phyloP scores from a whole-genome alignment of 2,888 invertebrate genomes.

The Drosophila nr. fundita region DNA sequence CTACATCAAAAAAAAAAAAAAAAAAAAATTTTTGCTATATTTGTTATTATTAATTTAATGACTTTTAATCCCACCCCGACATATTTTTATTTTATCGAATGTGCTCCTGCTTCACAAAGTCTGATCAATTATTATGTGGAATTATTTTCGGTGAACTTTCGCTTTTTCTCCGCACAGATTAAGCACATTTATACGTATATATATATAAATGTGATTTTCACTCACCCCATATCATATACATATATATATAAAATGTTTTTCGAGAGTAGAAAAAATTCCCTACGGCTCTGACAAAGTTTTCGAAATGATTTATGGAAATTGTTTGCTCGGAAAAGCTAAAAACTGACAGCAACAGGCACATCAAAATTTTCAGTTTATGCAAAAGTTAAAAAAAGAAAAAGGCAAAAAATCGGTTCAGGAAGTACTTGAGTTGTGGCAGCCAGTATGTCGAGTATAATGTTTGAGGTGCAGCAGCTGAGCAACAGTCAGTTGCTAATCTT shows the following conservation, averaged over 20 bases:
- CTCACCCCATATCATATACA: neutral
- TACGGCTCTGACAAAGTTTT: neutral
- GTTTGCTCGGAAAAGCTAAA: neutral
- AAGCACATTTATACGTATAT: too few species aligned
- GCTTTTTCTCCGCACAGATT: neutral
- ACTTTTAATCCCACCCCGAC: neutral
- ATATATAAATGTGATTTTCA: neutral
- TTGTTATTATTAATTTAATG: neutral
- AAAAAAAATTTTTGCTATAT: neutral
- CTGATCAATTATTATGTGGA: neutral
- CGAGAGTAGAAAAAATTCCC: neutral
- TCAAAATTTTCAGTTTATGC: conserved; percentile 32
- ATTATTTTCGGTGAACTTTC: neutral
- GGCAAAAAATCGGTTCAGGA: neutral
- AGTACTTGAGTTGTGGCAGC: conserved; percentile 5
- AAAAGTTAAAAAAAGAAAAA: neutral
- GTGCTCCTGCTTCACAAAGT: neutral
- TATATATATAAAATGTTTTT: neutral
- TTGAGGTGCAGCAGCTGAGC: conserved; percentile 36
- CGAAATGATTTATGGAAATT: neutral
- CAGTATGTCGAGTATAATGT: conserved; percentile 18
- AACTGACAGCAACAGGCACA: conserved; percentile 9
- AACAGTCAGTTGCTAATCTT: conserved; percentile 37
- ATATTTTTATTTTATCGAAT: neutral
- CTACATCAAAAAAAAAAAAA: too few species aligned